Evolutionary conservation across 53 echinoderm and acorn worm species (phyloP).

Genomic region (Antedon mediterranea): DNA sequence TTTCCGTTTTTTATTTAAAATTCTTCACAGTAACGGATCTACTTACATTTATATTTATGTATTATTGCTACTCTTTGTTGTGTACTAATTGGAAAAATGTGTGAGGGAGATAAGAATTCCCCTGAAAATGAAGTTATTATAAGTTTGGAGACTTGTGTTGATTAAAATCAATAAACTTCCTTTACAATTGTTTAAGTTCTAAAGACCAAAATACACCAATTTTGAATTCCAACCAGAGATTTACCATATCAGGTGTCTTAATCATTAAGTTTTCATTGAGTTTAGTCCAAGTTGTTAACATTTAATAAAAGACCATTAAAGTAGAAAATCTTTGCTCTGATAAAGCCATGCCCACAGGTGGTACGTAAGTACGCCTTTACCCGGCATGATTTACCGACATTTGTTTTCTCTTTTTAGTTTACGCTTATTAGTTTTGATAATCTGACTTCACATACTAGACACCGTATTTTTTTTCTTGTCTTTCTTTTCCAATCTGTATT

Average conservation of each 20-base stretch:
- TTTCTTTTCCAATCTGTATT: not conserved
- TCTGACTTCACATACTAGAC: not conserved
- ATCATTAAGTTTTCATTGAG: not conserved
- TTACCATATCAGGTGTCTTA: not conserved
- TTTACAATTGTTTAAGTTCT: not conserved
- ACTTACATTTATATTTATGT: not conserved
- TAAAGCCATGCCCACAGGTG: not conserved
- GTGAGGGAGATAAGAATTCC: not conserved
- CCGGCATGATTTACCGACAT: not conserved
- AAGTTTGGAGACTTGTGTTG: not conserved
- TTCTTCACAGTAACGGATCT: not conserved
- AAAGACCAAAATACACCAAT: not conserved
- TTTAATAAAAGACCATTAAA: not conserved
- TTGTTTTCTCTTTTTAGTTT: not conserved
- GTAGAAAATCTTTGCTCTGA: not conserved
- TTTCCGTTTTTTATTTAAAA: not conserved
- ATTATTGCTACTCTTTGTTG: not conserved
- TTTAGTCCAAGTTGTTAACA: not conserved
- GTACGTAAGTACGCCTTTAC: not conserved
- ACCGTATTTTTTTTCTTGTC: not conserved
- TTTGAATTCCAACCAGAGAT: not conserved
- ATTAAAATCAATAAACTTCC: not conserved
- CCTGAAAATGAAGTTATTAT: not conserved
- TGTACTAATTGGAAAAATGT: not conserved
- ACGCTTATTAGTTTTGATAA: not conserved